Percentiles rank a stretch among this genome's conserved stretches.
Evolutionary conservation across 2,113 vertebrate genomes (phyloP).

Genomic region (Poicephalus gulielmi): DNA sequence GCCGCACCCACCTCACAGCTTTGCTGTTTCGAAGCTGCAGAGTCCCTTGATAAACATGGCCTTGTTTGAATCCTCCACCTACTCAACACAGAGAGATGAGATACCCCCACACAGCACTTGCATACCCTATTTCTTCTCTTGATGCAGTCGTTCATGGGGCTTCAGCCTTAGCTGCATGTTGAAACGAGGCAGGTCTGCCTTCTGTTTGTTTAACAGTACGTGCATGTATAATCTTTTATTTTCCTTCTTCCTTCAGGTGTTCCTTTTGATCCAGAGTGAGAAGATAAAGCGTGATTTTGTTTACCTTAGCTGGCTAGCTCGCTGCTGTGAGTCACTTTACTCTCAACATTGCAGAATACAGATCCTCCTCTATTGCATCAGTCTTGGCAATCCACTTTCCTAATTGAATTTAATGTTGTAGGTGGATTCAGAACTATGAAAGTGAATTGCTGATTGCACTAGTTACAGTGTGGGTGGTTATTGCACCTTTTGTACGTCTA

Average conservation of each 20-base stretch:
- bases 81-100: not conserved
- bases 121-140: not conserved
- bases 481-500: conserved; percentile 1
- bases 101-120: not conserved
- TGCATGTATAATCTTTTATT: conserved; percentile 23
- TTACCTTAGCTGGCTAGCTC: conserved; percentile 95
- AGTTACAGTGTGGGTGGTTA: not conserved
- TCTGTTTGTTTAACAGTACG: not conserved
- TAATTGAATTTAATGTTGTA: conserved; percentile 47
- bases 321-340: conserved; percentile 88
- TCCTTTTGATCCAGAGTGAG: conserved; percentile 94
- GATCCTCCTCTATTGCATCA: conserved; percentile 38
- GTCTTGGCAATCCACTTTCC: conserved; percentile 4
- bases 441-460: conserved; percentile 24
- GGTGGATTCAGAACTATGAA: conserved; percentile 29
- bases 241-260: conserved; percentile 78
- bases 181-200: conserved; percentile 10
- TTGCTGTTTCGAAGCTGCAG: not conserved
- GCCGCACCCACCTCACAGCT: not conserved
- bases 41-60: not conserved
- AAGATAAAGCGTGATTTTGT: conserved; percentile 96
- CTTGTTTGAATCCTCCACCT: not conserved
- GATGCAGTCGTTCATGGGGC: not conserved
- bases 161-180: not conserved
- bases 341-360: conserved; percentile 9